A percentile compares a stretch with the other conserved stretches of the same genome.
phyloP scores from a whole-genome alignment of 2,888 invertebrate genomes.

The Cryptocephalus primarius region DNA sequence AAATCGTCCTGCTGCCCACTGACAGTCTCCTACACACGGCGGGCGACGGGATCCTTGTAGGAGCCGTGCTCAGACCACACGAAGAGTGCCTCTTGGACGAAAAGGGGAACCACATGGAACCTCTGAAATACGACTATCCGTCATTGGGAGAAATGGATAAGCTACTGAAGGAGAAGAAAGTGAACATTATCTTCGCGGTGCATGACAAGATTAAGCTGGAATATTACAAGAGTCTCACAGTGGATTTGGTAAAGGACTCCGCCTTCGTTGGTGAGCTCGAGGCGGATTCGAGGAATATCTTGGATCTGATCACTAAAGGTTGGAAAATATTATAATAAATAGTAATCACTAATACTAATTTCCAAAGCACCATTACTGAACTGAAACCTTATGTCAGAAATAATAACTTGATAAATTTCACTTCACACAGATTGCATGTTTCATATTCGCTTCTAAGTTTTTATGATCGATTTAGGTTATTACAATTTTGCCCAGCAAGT shows the following conservation, averaged over 20 bases:
- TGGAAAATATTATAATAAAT: constrained; percentile 36
- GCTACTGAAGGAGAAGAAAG: constrained; percentile 29
- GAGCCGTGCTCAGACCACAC: constrained; percentile 23
- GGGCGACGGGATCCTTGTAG: constrained; percentile 64
- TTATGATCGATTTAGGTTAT: constrained; percentile 34
- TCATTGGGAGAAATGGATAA: constrained; percentile 35
- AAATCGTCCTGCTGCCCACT: constrained; percentile 22
- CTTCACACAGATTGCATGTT: no score
- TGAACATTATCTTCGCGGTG: constrained; percentile 81
- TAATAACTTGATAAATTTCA: no score
- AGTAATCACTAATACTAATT: neutral
- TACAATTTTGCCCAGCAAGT: constrained; percentile 29
- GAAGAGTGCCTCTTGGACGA: constrained; percentile 16
- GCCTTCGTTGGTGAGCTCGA: constrained; percentile 70
- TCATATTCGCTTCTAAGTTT: neutral
- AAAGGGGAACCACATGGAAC: constrained; percentile 41
- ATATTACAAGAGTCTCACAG: constrained; percentile 56
- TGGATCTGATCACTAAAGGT: constrained; percentile 70
- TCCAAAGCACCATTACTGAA: neutral
- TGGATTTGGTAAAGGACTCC: constrained; percentile 55
- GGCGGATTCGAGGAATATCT: constrained; percentile 75
- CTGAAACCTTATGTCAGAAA: neutral
- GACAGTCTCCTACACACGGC: constrained; percentile 43
- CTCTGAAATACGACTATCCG: constrained; percentile 60
- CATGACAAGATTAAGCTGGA: constrained; percentile 49